Conservation (phyloP, 53 echinoderm and acorn worm genomes). For the Paracentrotus lividus region DNA sequence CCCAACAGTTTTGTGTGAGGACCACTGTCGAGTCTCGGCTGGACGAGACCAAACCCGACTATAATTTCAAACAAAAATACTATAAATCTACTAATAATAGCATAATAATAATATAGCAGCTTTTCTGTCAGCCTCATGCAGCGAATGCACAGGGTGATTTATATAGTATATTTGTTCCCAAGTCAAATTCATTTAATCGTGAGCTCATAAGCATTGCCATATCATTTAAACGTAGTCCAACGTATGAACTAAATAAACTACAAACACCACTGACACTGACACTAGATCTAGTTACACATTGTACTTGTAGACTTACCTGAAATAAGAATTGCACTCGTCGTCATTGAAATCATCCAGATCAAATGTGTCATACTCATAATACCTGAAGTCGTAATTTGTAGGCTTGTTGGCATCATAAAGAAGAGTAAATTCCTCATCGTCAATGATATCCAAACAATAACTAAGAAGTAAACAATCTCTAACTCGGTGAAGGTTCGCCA, state of each 20-base stretch:
- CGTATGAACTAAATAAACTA: neutral
- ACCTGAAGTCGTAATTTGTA: neutral
- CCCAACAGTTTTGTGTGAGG: no score
- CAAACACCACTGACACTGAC: neutral
- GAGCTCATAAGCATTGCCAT: neutral
- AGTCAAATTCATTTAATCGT: neutral
- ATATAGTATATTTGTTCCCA: neutral
- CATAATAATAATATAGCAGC: no score
- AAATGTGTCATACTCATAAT: neutral
- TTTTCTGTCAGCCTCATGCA: neutral
- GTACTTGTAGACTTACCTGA: neutral
- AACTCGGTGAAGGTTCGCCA: conserved; percentile 12
- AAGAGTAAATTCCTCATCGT: conserved; percentile 17
- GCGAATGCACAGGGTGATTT: neutral
- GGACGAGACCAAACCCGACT: no score
- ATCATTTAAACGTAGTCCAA: neutral
- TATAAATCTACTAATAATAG: no score
- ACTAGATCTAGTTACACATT: neutral
- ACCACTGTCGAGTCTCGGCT: no score
- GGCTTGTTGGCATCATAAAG: conserved; percentile 6
- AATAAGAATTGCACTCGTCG: conserved; percentile 21
- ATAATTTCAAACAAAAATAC: no score
- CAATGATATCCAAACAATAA: neutral
- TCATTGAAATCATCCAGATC: conserved; percentile 30
- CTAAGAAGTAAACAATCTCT: neutral